Base-by-base conservation (phyloP, 2,888 invertebrate genomes). In the Heliconius charithonia region DNA sequence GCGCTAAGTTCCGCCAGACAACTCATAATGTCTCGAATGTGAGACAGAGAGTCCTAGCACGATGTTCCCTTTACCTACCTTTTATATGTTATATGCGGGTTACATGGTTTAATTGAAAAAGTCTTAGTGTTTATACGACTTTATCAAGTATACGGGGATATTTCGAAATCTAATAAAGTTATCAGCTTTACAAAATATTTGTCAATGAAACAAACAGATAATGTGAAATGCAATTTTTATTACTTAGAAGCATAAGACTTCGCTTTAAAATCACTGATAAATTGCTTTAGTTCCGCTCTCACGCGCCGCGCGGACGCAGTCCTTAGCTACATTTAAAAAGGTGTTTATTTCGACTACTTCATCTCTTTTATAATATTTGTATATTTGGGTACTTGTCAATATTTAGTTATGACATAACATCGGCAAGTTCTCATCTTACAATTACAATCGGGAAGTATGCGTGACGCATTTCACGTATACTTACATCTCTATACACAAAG, bases 211-310 rank as follows among this genome's bases (percentile, higher is more conserved):
- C 29, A 56, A 79, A 67, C 76, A 29, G 7, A 66, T 80, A 86
- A 83, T 91, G 86, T 85, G 90, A 92, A 93, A 93, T 93, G 92
- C 93, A 90, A 88, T 89, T 90, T 91, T 87, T 92, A 93, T 93
- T 93, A 91, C 89, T 91, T 85, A 88, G 89, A 92, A 92, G 92
- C 93, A 90, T 89, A 89, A 51, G 89, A 92, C 88, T 91, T 89
- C 88, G 87, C 87, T 86, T 86, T 86, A 87, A 87, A 89, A 87
- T 86, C 86, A 86, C 87, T 87, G 89, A 88, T 87, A 86, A 85
- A 69, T 74, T 69, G 67, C 73, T 69, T 67, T 3, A 67, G 37
- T 45, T 73, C 29, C 59, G 67, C 66, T 10, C 13, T 10, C 22
- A 32, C 25, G 41, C 73, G 59, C 37, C 62, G 12, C 63, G 37